Evolutionary conservation across 2,113 vertebrate species (phyloP), one percentile per base, ranked within the genome.

Genomic region (Emydura subglobosa): DNA sequence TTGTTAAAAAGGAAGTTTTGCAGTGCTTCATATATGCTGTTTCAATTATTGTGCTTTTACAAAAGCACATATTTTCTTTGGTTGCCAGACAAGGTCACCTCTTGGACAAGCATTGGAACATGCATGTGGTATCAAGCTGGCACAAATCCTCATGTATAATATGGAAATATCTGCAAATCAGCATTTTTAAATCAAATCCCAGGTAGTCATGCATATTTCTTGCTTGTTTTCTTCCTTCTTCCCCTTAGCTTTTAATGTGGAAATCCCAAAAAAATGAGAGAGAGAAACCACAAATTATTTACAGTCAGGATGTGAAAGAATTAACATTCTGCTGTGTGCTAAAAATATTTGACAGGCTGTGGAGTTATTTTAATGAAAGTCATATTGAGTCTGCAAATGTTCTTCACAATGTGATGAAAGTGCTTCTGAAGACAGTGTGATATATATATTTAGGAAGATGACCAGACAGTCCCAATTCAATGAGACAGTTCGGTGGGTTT

Each of bases 341-440:
- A n/a, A 81, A 95, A 92, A 68, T 1, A 0, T 4, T 79, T 97
- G 19, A 83, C 21, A 82, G 29, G 4, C 21, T 59, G 11, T 72
- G 86, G 31, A 91, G 13, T n/a, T 95, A 79, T 82, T 93, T 92
- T 25, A 16, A 54, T 89, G 65, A 94, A 97, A 97, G 80, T 79
- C 3, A 7, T 53, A 53, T 4, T 0, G 2, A 83, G 9, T 96
- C 95, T 95, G 83, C 42, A 93, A 65, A 57, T 82, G 3, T 79
- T 90, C 6, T 57, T 79, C 29, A 82, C 19, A 90, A 39, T 76
- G 13, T 25, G 22, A 19, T 14, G 61, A 91, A 84, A 61, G 14
- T 21, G 54, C 4, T 88, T 94, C 57, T 49, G 12, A 81, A 90
- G 14, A 91, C 1, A 53, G 39, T 49, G 7, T 39, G 51, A 82